These are phyloP conservation scores for Uria lomvia DNA, from an alignment of 2,113 vertebrate species.

Conservation along the genomic window DNA sequence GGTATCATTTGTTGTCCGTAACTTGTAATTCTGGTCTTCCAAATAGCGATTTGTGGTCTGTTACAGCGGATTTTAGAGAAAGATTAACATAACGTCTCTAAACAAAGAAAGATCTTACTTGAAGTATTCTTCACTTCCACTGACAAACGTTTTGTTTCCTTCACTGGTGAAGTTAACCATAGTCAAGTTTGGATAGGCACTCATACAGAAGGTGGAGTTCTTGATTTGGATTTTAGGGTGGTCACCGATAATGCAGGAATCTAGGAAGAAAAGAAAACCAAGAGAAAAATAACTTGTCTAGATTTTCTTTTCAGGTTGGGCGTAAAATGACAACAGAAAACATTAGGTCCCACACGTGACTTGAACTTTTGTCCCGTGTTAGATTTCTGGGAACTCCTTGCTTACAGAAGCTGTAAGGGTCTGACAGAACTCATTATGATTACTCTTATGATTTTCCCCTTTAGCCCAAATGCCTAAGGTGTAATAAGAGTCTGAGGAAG, in stretches of 20 bases:
- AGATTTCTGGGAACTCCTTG: neutral
- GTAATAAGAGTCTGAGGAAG: neutral
- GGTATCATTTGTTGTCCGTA: neutral
- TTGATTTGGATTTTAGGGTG: slow-evolving; percentile 88
- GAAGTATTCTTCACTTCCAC: slow-evolving; percentile 98
- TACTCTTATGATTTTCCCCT: neutral
- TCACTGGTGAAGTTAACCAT: slow-evolving; percentile 86
- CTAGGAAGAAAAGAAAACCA: slow-evolving; percentile 66
- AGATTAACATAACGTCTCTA: neutral
- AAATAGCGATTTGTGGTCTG: neutral
- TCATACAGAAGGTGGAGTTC: slow-evolving; percentile 92
- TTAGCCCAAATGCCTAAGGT: neutral
- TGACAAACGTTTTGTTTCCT: slow-evolving; percentile 90
- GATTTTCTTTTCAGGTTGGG: neutral
- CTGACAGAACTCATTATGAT: neutral
- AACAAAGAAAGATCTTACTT: slow-evolving; percentile 82
- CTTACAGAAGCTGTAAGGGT: neutral
- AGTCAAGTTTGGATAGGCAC: slow-evolving; percentile 88
- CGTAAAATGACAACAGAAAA: neutral
- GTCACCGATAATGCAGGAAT: slow-evolving; percentile 88
- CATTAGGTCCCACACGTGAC: too few relatives aligned
- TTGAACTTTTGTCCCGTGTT: neutral
- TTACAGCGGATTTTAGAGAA: neutral
- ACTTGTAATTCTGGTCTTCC: neutral
- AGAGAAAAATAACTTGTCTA: neutral